These are phyloP conservation scores for Aproaerema taeniolella DNA, from an alignment of 2,888 invertebrate species.

Conservation along the genomic window DNA sequence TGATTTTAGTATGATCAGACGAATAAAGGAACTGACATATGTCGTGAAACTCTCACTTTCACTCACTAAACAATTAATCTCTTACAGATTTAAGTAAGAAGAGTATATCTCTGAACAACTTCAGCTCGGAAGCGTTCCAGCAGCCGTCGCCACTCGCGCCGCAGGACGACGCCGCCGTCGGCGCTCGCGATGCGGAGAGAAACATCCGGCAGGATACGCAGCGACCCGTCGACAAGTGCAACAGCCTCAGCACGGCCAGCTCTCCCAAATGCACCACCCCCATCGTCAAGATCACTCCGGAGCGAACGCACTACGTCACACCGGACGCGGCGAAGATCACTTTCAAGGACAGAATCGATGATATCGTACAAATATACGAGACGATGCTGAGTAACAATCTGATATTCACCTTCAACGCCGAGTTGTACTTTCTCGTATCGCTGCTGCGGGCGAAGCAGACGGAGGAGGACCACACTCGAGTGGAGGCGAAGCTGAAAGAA, in stretches of 20 bases:
- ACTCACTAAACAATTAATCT: no score
- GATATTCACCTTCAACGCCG: conserved; percentile 80
- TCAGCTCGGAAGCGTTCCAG: conserved; percentile 51
- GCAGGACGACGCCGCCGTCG: conserved; percentile 51
- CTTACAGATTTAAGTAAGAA: conserved; percentile 33
- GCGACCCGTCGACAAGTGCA: conserved; percentile 68
- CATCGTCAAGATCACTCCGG: conserved; percentile 49
- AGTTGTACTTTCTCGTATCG: conserved; percentile 83
- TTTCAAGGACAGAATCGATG: conserved; percentile 69
- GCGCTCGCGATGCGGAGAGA: conserved; percentile 45
- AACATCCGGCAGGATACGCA: conserved; percentile 62
- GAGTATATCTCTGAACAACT: conserved; percentile 53
- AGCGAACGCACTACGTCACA: conserved; percentile 45
- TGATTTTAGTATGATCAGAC: no score
- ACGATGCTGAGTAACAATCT: conserved; percentile 77
- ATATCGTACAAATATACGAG: conserved; percentile 76
- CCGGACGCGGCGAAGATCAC: conserved; percentile 64
- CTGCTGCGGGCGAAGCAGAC: conserved; percentile 75
- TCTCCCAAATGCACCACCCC: conserved; percentile 42
- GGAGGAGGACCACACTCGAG: conserved; percentile 42
- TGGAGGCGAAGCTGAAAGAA: conserved; percentile 36
- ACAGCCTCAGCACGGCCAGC: conserved; percentile 46
- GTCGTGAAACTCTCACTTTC: no score
- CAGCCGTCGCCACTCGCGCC: conserved; percentile 43
- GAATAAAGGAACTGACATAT: no score